A percentile compares a stretch with the other conserved stretches of the same genome.
Evolutionary conservation across 30 jellyfish, hydroid and myxozoan species (phyloP).

Genomic region (Aurelia aurita): DNA sequence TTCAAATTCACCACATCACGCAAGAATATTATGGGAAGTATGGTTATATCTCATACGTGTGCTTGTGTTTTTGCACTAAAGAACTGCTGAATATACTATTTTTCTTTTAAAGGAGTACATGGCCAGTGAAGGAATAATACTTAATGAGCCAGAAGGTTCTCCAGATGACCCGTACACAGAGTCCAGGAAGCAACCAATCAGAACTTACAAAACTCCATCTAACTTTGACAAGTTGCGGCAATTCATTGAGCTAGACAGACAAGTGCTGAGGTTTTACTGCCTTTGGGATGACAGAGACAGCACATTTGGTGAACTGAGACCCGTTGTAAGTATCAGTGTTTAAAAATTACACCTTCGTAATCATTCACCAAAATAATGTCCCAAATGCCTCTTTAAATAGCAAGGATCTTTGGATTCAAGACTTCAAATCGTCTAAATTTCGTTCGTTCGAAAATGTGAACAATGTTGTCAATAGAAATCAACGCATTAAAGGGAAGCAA

Average conservation of each 20-base stretch:
- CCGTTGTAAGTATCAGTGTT: constrained; percentile 76
- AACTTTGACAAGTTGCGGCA: constrained; percentile 93
- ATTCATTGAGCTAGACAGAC: constrained; percentile 92
- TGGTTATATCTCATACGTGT: not conserved
- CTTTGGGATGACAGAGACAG: constrained; percentile 98
- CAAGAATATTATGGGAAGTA: too few relatives aligned
- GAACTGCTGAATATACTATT: not conserved
- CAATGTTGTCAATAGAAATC: too few relatives aligned
- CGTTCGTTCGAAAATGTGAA: too few relatives aligned
- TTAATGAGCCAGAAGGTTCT: constrained; percentile 73
- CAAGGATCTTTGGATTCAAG: too few relatives aligned
- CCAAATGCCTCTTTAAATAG: too few relatives aligned
- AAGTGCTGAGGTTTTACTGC: constrained; percentile 94
- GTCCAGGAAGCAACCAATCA: constrained; percentile 89
- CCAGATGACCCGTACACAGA: constrained; percentile 83
- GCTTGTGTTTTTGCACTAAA: not conserved
- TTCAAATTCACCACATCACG: too few relatives aligned
- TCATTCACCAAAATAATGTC: too few relatives aligned
- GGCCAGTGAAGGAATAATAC: constrained; percentile 93
- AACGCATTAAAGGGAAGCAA: too few relatives aligned
- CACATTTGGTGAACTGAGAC: constrained; percentile 96
- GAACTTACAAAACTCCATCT: constrained; percentile 93
- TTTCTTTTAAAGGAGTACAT: constrained; percentile 71
- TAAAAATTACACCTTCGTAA: too few relatives aligned
- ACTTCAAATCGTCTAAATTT: too few relatives aligned